These are phyloP conservation scores for Carettochelys insculpta DNA, from an alignment of 2,113 vertebrate genomes.

Conservation along the genomic window DNA sequence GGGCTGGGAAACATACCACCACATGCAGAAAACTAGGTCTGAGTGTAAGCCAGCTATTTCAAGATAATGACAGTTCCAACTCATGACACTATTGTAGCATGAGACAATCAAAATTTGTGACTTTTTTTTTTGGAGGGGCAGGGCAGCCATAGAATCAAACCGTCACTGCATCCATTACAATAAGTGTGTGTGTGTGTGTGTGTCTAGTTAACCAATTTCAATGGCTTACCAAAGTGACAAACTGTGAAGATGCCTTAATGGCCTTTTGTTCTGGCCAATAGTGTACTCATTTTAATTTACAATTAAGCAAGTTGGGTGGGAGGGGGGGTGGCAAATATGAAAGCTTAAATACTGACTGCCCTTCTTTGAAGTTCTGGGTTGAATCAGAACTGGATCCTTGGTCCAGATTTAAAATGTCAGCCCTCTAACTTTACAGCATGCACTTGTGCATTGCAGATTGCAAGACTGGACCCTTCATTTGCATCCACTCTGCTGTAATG, in stretches of 20 bases:
- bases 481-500: not conserved
- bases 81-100: not conserved
- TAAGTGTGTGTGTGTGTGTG: not conserved
- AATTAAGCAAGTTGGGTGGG: not conserved
- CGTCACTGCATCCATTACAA: not conserved
- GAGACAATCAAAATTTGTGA: not conserved
- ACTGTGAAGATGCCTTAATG: not conserved
- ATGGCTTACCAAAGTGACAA: not conserved
- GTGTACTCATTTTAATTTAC: not conserved
- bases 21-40: not conserved
- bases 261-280: not conserved
- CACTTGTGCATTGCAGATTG: not conserved
- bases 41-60: not conserved
- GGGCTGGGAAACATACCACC: not conserved
- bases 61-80: too few relatives aligned
- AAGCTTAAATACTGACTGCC: not conserved
- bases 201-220: not conserved
- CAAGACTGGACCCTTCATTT: not conserved
- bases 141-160: not conserved
- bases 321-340: not conserved
- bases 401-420: not conserved
- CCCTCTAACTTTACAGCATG: not conserved
- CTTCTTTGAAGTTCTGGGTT: not conserved
- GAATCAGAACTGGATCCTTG: not conserved
- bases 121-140: not conserved